Evolutionary conservation across 2,888 invertebrate genomes (phyloP), one percentile per base, ranked within the genome.

Genomic region (Crossocerus cetratus): DNA sequence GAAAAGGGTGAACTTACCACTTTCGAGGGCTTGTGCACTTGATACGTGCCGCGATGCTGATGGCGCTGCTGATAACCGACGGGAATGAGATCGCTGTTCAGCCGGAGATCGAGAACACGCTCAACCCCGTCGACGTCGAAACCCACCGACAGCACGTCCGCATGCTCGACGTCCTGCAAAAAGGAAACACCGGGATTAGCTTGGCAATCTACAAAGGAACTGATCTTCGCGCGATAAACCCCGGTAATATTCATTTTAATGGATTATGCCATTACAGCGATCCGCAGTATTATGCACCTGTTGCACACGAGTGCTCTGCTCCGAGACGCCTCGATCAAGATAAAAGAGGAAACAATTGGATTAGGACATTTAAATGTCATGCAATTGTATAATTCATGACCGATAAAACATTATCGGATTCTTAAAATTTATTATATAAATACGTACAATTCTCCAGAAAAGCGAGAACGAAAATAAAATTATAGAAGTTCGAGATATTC

Each of bases 11-110:
- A 62, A 85, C 89, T 90, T 86, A 92, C 92, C 82, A 90, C 87
- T 82, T 88, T 88, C 42, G 88, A 85, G 14, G 92, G 92, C 68
- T 87, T 88, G 74, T 91, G 88, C 53, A 91, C 89, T 65, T 91
- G 88, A 80, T 90, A 90, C 74, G 86, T 84, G 44, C 92, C 92
- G 74, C 90, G 86, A 77, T 90, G 87, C 80, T 92, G 92, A 83
- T 90, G 88, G 70, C 91, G 90, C 82, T 92, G 91, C 85, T 91
- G 92, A 86, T 95, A 96, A 78, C 93, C 93, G 70, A 92, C 92
- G 0, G 95, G 92, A 76, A 96, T 92, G 81, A 96, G 92, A 81
- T 94, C 93, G 84, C 93, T 92, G 91, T 96, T 96, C 86, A 95
- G 91, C 83, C 93, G 92, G 71, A 96, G 92, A 89, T 96, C 95